A percentile compares a stretch with the other conserved stretches of the same genome.
These are phyloP conservation scores for Sogatella furcifera DNA, from an alignment of 1,140 invertebrate species.

Conservation along the genomic window DNA sequence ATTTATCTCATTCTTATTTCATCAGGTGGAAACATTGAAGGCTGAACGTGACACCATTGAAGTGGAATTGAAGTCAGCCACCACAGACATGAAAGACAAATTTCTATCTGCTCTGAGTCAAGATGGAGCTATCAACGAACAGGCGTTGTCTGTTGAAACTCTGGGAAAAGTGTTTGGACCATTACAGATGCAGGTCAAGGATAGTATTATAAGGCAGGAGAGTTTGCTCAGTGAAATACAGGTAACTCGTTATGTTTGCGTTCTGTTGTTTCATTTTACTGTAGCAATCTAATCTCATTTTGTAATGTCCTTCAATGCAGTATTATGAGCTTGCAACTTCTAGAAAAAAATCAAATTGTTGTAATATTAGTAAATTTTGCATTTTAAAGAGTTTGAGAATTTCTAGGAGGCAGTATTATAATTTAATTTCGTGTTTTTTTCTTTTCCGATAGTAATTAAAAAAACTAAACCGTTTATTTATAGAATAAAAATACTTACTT, in stretches of 20 bases:
- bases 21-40: constrained; percentile 74
- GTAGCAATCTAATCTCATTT: constrained; percentile 12
- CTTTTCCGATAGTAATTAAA: too few relatives aligned
- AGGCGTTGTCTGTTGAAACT: constrained; percentile 56
- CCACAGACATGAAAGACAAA: constrained; percentile 72
- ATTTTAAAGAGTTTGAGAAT: too few relatives aligned
- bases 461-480: too few relatives aligned
- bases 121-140: constrained; percentile 80
- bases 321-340: too few relatives aligned
- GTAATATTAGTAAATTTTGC: too few relatives aligned
- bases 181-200: constrained; percentile 66
- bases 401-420: too few relatives aligned
- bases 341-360: too few relatives aligned
- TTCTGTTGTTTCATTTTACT: too few relatives aligned
- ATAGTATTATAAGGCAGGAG: constrained; percentile 70
- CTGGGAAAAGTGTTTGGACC: constrained; percentile 71
- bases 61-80: constrained; percentile 70
- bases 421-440: too few relatives aligned
- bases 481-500: too few relatives aligned
- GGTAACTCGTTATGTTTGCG: constrained; percentile 37
- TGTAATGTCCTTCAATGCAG: too few relatives aligned
- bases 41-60: constrained; percentile 82
- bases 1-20: too few relatives aligned
- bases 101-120: constrained; percentile 70
- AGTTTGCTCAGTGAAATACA: constrained; percentile 65